Evolutionary conservation across 2,888 invertebrate genomes (phyloP), one percentile per base, ranked within the genome.

Genomic region (Eremobia ochroleuca): DNA sequence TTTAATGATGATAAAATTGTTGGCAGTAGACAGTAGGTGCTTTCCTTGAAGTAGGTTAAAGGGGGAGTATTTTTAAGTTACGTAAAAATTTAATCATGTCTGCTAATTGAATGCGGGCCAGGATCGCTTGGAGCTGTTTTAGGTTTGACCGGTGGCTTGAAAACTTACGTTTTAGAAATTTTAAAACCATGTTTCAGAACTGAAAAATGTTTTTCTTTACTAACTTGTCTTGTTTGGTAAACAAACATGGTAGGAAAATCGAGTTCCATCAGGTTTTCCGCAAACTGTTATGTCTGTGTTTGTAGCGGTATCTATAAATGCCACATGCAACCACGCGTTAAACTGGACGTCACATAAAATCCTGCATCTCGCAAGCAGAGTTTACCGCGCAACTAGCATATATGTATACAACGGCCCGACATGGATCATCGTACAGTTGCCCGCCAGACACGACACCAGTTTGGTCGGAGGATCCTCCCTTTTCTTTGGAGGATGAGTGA

Each of bases 81-180:
- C 92, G 91, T 94, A 92, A 94, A 94, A 93, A 90, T 93, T 92
- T 94, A 91, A 94, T 92, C 92, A 90, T 90, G 83, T 82, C 87
- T 82, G 88, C 89, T 93, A 93, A 94, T 94, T 93, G 93, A 94
- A 93, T 90, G 86, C 85, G 69, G 78, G 37, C 25, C n/a, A 66
- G 61, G 31, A 76, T 71, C n/a, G 67, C 68, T 67, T 67, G 72
- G 46, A 75, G 79, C 58, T 76, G 46, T 77, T 80, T 80, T 40
- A 69, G 21, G 46, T n/a, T n/a, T n/a, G 52, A 25, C 40, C 13
- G 25, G 77, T 25, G 28, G n/a, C 68, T 76, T 52, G 15, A 25
- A 75, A 67, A 43, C 6, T 52, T 31, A 2, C 34, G 25, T 66
- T 77, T 82, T 40, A 34, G 34, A 28, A 67, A 76, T 13, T 75